These are phyloP conservation scores for Acipenser transmontanus DNA, from an alignment of 2,797 vertebrate species.

Conservation along the genomic window DNA sequence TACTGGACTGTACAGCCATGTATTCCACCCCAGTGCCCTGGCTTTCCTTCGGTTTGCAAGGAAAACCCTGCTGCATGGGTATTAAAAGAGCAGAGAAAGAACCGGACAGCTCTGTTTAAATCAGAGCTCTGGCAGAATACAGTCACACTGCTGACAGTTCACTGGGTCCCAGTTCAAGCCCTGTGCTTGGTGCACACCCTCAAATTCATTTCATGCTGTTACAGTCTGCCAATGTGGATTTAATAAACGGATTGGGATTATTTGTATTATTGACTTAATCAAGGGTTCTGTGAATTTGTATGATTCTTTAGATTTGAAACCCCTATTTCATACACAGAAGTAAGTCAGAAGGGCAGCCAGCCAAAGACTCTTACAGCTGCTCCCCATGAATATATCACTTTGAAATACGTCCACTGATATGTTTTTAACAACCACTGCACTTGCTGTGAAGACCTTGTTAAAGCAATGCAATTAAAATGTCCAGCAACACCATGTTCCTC, in stretches of 20 bases:
- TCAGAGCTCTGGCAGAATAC: neutral
- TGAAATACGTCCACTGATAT: no score
- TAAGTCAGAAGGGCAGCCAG: no score
- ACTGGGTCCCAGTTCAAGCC: neutral
- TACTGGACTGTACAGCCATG: neutral
- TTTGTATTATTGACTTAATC: no score
- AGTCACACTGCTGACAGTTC: neutral
- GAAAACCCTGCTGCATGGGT: neutral
- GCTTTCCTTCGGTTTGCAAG: neutral
- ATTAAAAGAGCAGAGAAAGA: neutral
- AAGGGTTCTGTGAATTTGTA: no score
- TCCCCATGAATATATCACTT: no score
- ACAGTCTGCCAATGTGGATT: no score
- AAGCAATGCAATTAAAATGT: neutral
- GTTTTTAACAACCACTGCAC: neutral
- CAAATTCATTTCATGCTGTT: no score
- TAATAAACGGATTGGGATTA: no score
- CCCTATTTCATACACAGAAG: no score
- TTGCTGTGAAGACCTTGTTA: neutral
- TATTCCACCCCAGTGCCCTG: neutral
- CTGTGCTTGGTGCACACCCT: no score
- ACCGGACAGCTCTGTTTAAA: neutral
- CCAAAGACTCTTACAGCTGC: no score
- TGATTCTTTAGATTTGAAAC: no score
- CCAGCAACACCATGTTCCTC: neutral